Evolutionary conservation across 2,113 vertebrate genomes (phyloP).

Genomic region (Suncus etruscus): DNA sequence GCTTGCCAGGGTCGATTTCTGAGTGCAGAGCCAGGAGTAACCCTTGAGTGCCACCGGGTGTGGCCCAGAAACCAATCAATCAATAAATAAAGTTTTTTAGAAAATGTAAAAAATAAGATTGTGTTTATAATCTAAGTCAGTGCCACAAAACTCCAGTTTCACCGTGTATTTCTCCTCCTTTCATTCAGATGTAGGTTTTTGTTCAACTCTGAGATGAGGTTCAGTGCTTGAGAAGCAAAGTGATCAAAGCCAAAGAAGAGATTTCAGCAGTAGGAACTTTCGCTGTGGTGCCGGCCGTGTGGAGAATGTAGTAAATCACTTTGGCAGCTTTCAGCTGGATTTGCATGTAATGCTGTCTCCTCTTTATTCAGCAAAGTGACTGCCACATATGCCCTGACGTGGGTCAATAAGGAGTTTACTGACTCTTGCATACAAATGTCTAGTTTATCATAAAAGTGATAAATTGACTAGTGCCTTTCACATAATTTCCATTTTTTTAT

Average conservation of each 20-base stretch:
- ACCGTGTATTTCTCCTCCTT: constrained; percentile 30
- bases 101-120: not conserved
- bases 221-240: constrained; percentile 5
- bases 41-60: no score
- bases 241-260: constrained; percentile 21
- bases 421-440: not conserved
- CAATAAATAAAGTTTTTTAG: no score
- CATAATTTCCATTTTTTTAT: not conserved
- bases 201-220: not conserved
- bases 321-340: constrained; percentile 3
- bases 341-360: not conserved
- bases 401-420: not conserved
- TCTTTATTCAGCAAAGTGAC: not conserved
- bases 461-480: constrained; percentile 54
- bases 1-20: no score
- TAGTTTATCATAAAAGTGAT: not conserved
- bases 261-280: not conserved
- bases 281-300: not conserved
- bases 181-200: constrained; percentile 45
- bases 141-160: not conserved
- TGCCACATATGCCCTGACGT: not conserved
- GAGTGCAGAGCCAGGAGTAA: no score
- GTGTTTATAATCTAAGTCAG: not conserved
- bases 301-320: not conserved
- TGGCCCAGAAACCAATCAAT: no score